Base-by-base conservation (phyloP, 1,140 invertebrate species). In the Drosophila parabipectinata region DNA sequence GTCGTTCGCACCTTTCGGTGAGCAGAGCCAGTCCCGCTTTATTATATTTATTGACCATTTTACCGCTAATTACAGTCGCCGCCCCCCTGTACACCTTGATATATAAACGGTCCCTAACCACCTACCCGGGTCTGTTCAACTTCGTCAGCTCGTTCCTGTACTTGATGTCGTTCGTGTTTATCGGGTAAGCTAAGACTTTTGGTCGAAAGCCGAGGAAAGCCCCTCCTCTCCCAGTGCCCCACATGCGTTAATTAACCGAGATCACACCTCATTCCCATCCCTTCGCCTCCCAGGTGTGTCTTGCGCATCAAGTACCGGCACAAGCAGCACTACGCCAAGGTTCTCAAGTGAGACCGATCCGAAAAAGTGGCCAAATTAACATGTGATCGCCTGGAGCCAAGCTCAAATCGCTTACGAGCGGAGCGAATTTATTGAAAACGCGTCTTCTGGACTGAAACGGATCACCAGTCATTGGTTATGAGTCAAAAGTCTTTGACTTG, bases 81-180 rank as follows among this genome's bases (percentile, higher is more conserved):
- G 93, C 94, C 1, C 93, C 94, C 6, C 58, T 95, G 1, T 96
- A 95, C 62, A 94, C 93, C 21, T 80, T 93, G 0, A 89, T 95
- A 41, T 96, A 96, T 68, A 93, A 93, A 32, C 69, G 61, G 2
- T 94, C 94, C 0, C 83, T 95, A 6, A 87, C 85, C 0, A 88
- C 89, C 1, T 93, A 93, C 87, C 93, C 94, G 4, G 94, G 93
- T 14, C 91, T 93, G 0, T 94, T 94, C 54, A 94, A 94, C 83
- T 89, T 94, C 34, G 79, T 95, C 34, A 93, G 93, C 58, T 92
- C 92, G 10, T 81, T 63, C 14, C 82, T 94, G 10, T 92, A 92
- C 58, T 34, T 75, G 0, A 26, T 93, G 3, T 74, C 90, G 8
- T 91, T 91, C 41, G 56, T 93, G 10, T 92, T 93, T 59, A 82